Conservation (phyloP, 1,140 invertebrate genomes). For the Danaus plexippus region DNA sequence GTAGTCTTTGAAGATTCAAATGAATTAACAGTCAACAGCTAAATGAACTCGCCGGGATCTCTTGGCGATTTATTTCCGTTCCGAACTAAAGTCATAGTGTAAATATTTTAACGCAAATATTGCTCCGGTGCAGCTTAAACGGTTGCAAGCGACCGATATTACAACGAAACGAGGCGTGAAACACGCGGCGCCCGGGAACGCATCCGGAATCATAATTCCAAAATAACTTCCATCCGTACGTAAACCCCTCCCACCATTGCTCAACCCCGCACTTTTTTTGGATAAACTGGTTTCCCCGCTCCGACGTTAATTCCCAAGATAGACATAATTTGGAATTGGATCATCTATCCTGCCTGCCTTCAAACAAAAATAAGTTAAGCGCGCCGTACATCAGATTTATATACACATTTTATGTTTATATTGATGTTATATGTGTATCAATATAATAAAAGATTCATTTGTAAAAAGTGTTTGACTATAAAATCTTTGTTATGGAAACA, state of each 20-base stretch:
- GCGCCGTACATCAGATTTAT: slow-evolving; percentile 54
- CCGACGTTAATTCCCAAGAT: slow-evolving; percentile 72
- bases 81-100: slow-evolving; percentile 15
- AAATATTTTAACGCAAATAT: slow-evolving; percentile 48
- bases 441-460: no score
- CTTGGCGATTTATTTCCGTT: slow-evolving; percentile 14
- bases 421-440: no score
- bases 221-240: slow-evolving; percentile 63
- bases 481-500: slow-evolving; percentile 17
- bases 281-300: slow-evolving; percentile 67
- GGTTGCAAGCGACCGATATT: slow-evolving; percentile 60
- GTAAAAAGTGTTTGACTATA: no score
- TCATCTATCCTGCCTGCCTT: slow-evolving; percentile 68
- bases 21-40: not conserved
- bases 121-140: slow-evolving; percentile 47
- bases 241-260: slow-evolving; percentile 25
- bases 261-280: slow-evolving; percentile 54
- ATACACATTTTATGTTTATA: slow-evolving; percentile 11
- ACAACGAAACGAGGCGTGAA: slow-evolving; percentile 67
- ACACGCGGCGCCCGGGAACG: slow-evolving; percentile 58
- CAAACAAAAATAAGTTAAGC: slow-evolving; percentile 67
- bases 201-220: slow-evolving; percentile 72
- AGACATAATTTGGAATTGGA: slow-evolving; percentile 74
- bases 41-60: not conserved
- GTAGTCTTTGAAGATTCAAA: not conserved